A percentile compares a stretch with the other conserved stretches of the same genome.
Conservation (phyloP, 2,888 invertebrate species). For the Synanthedon vespiformis region DNA sequence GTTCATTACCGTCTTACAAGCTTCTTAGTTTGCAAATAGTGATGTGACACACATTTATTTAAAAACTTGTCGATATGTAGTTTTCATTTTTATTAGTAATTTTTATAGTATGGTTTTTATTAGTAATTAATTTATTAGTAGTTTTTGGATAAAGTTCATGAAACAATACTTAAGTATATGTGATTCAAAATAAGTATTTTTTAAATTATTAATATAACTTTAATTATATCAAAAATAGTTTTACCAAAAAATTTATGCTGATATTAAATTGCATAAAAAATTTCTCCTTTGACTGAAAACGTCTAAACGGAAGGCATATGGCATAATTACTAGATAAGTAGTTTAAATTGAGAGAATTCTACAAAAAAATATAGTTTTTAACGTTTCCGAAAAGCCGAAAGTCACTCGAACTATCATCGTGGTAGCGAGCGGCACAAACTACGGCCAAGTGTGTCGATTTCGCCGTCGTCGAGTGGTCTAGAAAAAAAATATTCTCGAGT, state of each 20-base stretch:
- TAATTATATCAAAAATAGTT: too few species aligned
- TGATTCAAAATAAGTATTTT: too few species aligned
- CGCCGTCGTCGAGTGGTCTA: constrained; percentile 60
- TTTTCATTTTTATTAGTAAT: background rate
- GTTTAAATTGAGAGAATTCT: background rate
- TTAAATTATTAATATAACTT: too few species aligned
- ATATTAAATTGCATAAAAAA: too few species aligned
- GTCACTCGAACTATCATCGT: constrained; percentile 64
- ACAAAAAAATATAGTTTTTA: constrained; percentile 19
- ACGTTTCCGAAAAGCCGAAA: constrained; percentile 33
- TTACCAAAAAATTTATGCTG: too few species aligned
- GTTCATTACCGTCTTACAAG: constrained; percentile 62
- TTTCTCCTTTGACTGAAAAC: background rate
- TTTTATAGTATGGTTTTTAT: background rate
- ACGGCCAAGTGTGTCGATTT: constrained; percentile 68
- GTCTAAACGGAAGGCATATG: background rate
- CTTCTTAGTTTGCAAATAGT: constrained; percentile 2
- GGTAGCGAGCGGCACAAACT: constrained; percentile 57
- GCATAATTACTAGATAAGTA: background rate
- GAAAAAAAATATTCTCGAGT: constrained; percentile 65
- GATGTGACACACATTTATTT: background rate
- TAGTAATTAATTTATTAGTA: too few species aligned
- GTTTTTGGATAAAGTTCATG: too few species aligned
- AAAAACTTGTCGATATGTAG: constrained; percentile 1
- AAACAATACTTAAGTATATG: too few species aligned